Conservation (phyloP, 1,140 invertebrate species). For the Drosophila nigrodunni region DNA sequence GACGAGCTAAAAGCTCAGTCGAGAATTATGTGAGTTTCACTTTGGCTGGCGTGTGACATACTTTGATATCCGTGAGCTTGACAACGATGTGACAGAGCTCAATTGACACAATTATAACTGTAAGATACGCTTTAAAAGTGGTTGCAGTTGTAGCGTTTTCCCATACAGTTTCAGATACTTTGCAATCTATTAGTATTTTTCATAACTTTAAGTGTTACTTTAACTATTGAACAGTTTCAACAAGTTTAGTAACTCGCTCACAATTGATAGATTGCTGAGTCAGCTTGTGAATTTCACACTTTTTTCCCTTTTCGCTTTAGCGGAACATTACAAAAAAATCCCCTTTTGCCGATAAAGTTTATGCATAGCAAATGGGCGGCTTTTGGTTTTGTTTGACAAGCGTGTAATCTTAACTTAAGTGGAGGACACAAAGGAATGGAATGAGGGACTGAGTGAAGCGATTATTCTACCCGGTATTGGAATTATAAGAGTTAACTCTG, state of each 20-base stretch:
- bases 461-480: too few species aligned
- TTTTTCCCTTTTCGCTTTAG: too few species aligned
- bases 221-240: neutral
- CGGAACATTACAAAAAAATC: neutral
- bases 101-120: neutral
- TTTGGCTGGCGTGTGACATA: slow-evolving; percentile 41
- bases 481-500: too few species aligned
- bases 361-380: slow-evolving; percentile 45
- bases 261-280: slow-evolving; percentile 1
- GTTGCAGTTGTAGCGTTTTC: neutral
- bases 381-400: slow-evolving; percentile 61
- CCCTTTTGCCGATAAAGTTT: slow-evolving; percentile 27
- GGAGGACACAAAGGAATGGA: slow-evolving; percentile 45
- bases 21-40: slow-evolving; percentile 50
- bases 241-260: neutral
- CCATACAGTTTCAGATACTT: too few species aligned
- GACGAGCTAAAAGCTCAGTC: slow-evolving; percentile 12
- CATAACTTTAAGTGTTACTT: too few species aligned
- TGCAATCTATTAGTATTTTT: too few species aligned
- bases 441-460: neutral
- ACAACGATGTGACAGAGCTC: neutral
- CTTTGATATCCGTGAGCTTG: slow-evolving; percentile 18
- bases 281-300: neutral
- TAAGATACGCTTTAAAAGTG: neutral
- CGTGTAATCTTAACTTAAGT: slow-evolving; percentile 74